Base-by-base conservation (phyloP, 2,797 vertebrate species). In the Gephyroberyx darwinii region DNA sequence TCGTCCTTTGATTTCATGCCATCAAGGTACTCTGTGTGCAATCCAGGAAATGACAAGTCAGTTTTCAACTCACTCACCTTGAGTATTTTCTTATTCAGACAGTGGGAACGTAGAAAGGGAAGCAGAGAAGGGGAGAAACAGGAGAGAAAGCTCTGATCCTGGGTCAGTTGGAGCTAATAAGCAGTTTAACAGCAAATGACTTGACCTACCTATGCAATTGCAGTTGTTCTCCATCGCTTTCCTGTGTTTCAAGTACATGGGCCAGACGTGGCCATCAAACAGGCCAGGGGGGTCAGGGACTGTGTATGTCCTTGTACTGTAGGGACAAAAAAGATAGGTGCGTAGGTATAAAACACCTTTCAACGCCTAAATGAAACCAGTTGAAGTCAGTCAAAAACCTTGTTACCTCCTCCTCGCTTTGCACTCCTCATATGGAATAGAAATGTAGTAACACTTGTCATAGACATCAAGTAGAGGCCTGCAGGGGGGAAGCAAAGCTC, bases 211-310 rank as follows among this genome's bases (percentile, higher is more conserved):
- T 59, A 98, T 93, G 45, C 93, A 90, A 35, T 94, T 81, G 0
- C 91, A 90, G 0, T 55, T 79, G 35, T 90, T 90, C 74, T 96
- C 96, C 97, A 98, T 98, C 85, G 96, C 93, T 13, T 84, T 93
- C 86, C 93, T 94, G 88, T 98, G 96, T 41, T 93, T 98, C 33
- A 95, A 82, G 87, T 97, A 99, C 98, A 97, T 98, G 85, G 97
- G 97, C 97, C 97, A 98, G 14, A 98, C 97, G 0, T 98, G 98
- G 39, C 96, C 96, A 0, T 99, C 96, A 0, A 98, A 99, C 83
- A 98, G 94, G 52, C 95, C 96, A 0, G 95, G 94, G 0, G 98
- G 96, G 75, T 98, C 97, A 0, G 96, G 96, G 17, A 98, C 90
- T 0, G 90, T 90, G 90, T 98, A 99, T 7, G 68, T 94, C 52